Base-by-base conservation (phyloP, 1,140 invertebrate genomes). In the Platorchestia sp. region DNA sequence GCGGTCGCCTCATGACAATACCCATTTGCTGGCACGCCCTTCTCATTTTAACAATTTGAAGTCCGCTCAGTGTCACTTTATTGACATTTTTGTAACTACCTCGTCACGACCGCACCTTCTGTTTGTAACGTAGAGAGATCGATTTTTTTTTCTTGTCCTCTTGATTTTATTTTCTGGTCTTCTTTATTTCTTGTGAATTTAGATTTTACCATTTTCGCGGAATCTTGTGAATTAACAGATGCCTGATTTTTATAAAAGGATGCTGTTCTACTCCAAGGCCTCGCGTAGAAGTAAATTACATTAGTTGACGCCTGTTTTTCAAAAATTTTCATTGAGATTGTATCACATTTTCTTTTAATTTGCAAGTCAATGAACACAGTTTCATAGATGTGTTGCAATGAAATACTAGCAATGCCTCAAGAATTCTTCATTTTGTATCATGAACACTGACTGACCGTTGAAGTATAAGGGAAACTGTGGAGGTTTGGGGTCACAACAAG, bases 11-110 rank as follows among this genome's bases (percentile, higher is more conserved):
- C 87, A 14, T 44, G 43, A 89, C 87, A 89, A 89, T 89, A 44
- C 87, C 87, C 87, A 89, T 41, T 89, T 89, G 87, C 43, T 41
- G 87, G n/a, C 87, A 44, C 87, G 16, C 87, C n/a, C 43, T 42
- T 89, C 87, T 89, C 59, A 44, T 89, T 44, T 89, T 89, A 89
- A 89, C 41, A 42, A 27, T 42, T 43, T 89, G 10, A 42, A 89
- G 41, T 89, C 41, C 14, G 22, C 41, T 89, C 41, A 89, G 41
- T 89, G 87, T 89, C 87, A 89, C 87, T 89, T 89, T 89, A 89
- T 41, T 42, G 87, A 27, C 3, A 89, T 89, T 89, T 89, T 89
- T 89, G 43, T 14, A 44, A 89, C 10, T 42, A 44, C n/a, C 0
- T 42, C 43, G 87, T 89, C 87, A 89, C 87, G 87, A 89, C 87